Conservation (phyloP, 2,888 invertebrate genomes). For the Peribatodes rhomboidaria region DNA sequence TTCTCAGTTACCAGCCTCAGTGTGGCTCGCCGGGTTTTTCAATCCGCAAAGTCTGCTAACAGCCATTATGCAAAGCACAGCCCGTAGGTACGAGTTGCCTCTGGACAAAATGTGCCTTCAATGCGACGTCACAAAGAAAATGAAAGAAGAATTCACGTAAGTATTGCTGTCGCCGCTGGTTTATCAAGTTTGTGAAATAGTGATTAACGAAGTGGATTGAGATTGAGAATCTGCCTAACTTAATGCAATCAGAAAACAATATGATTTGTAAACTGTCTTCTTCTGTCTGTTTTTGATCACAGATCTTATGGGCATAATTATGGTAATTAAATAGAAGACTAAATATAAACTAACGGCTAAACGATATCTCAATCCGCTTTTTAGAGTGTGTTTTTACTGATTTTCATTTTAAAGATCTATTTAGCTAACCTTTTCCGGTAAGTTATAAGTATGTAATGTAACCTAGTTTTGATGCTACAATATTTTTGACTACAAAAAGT, state of each 20-base stretch:
- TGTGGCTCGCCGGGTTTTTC: conserved; percentile 99
- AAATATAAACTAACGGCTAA: neutral
- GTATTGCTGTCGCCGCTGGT: conserved; percentile 43
- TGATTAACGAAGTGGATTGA: conserved; percentile 11
- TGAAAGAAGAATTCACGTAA: conserved; percentile 97
- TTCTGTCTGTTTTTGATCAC: too few relatives aligned
- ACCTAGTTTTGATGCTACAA: conserved; percentile 6
- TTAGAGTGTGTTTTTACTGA: neutral
- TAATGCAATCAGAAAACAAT: neutral
- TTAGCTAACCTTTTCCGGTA: conserved; percentile 33
- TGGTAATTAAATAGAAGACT: neutral
- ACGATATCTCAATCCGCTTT: conserved; percentile 4
- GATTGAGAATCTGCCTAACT: neutral
- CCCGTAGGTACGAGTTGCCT: conserved; percentile 95
- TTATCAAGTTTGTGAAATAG: neutral
- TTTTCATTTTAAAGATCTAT: conserved; percentile 18
- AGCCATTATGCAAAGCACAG: conserved; percentile 99
- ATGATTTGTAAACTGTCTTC: too few relatives aligned
- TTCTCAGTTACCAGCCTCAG: conserved; percentile 93
- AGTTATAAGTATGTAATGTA: conserved; percentile 29
- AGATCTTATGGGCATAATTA: neutral
- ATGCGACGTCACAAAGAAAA: conserved; percentile 98
- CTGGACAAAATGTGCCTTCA: conserved; percentile 98
- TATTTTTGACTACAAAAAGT: conserved; percentile 4
- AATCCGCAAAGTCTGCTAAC: conserved; percentile 98